Evolutionary conservation across 2,113 vertebrate genomes (phyloP), one percentile per base, ranked within the genome.

Genomic region (Manacus vitellinus): DNA sequence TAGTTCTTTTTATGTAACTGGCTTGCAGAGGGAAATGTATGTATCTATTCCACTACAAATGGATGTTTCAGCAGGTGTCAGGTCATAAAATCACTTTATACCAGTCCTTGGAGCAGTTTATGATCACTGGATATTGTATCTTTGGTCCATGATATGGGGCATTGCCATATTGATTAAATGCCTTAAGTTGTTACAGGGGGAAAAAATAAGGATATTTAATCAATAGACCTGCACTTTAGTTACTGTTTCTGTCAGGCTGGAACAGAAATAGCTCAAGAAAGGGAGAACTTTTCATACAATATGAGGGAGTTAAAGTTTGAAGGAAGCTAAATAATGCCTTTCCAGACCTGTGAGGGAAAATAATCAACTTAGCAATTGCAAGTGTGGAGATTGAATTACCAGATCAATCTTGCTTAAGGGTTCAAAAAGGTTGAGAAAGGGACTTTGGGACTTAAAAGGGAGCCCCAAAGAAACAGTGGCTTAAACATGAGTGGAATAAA

Each of bases 141-240:
- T 90, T 85, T 94, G 89, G 87, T 80, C 87, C 66, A 44, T 80
- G 87, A 88, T 92, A 65, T 80, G 92, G 91, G 93, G 89, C 89
- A 95, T 88, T 95, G 76, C 97, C 61, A 43, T 97, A 97, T 97
- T 96, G 96, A 97, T 97, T 97, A 96, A 95, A 94, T 94, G 94
- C 84, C 91, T 74, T 66, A 51, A 24, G 77, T 93, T 87, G 91
- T 97, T 97, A 94, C 89, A 65, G n/a, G 58, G 62, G 54, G 2
- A 79, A 95, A 95, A 96, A 95, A 84, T 56, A 92, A 84, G 76
- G 92, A 86, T 92, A 92, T 96, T 95, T 95, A 97, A 97, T 97
- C 97, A 92, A 96, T 97, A 95, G 92, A 89, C 62, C 46, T 92
- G 80, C 71, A 86, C 80, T 95, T 96, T 94, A 96, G 91, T 95